Conservation (phyloP, 2,888 invertebrate genomes). For the Bellardia bayeri region DNA sequence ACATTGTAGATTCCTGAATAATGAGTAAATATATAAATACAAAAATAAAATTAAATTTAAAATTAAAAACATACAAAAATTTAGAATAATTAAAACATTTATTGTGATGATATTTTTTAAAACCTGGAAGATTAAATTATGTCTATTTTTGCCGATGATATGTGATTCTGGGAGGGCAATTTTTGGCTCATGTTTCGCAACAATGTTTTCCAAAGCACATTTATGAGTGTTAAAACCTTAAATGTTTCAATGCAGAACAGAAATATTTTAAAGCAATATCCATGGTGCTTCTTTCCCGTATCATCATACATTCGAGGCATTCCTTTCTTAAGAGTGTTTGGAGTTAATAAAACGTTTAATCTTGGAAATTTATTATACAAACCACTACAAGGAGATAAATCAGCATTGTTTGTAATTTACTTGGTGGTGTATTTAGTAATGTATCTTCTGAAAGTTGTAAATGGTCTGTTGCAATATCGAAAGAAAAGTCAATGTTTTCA, state of each 20-base stretch:
- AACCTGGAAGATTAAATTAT: slow-evolving; percentile 12
- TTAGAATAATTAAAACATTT: too few species aligned
- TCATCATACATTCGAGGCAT: not conserved
- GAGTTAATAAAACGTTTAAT: slow-evolving; percentile 16
- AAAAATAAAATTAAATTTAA: too few species aligned
- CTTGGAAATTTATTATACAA: not conserved
- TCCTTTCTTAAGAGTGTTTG: not conserved
- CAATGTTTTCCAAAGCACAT: slow-evolving; percentile 5
- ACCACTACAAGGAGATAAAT: slow-evolving; percentile 1
- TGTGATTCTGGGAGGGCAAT: slow-evolving; percentile 13
- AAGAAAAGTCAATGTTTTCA: too few species aligned
- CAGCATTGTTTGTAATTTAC: not conserved
- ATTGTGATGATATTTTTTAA: too few species aligned
- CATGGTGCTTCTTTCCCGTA: not conserved
- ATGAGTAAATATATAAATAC: too few species aligned
- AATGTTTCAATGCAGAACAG: slow-evolving; percentile 18
- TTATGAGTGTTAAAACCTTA: slow-evolving; percentile 27
- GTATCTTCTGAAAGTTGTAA: not conserved
- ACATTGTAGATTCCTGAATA: too few species aligned
- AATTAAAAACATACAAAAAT: too few species aligned
- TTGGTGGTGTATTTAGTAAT: slow-evolving; percentile 1
- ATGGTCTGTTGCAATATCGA: not conserved
- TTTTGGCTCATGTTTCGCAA: not conserved
- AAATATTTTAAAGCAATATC: slow-evolving; percentile 7
- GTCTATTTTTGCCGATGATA: not conserved